These are phyloP conservation scores for Dorcus parallelipipedus DNA, from an alignment of 2,888 invertebrate species.

Conservation along the genomic window DNA sequence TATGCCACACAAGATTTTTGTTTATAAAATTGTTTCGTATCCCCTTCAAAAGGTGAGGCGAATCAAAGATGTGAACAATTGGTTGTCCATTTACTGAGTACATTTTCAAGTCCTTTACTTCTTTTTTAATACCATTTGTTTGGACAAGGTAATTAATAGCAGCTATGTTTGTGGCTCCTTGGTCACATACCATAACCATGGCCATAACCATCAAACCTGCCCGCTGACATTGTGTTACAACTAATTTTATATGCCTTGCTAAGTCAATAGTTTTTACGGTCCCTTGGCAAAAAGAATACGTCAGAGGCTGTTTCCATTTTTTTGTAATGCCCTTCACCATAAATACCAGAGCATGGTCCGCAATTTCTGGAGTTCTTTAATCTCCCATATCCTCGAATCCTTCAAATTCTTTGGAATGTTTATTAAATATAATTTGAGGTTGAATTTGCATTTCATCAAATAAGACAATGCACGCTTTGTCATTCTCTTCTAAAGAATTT, in stretches of 20 bases:
- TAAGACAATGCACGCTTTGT: too few relatives aligned
- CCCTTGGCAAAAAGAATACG: neutral
- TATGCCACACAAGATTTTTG: neutral
- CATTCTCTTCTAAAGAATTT: too few relatives aligned
- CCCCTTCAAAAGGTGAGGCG: neutral
- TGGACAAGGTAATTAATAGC: neutral
- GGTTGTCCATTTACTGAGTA: neutral
- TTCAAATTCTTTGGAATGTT: too few relatives aligned
- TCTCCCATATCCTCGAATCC: too few relatives aligned
- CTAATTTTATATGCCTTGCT: neutral
- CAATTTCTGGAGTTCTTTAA: neutral
- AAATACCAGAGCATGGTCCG: neutral
- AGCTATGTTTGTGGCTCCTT: conserved; percentile 1
- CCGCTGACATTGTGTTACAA: neutral
- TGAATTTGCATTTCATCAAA: too few relatives aligned
- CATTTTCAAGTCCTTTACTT: neutral
- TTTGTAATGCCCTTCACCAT: neutral
- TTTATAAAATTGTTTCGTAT: neutral
- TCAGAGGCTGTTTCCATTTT: neutral
- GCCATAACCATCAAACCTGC: neutral
- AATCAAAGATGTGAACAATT: neutral
- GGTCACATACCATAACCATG: conserved; percentile 3
- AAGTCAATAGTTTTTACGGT: neutral
- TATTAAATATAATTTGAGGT: too few relatives aligned
- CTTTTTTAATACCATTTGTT: too few relatives aligned